phyloP scores from a whole-genome alignment of 2,113 vertebrate genomes.

The Galbula dea region DNA sequence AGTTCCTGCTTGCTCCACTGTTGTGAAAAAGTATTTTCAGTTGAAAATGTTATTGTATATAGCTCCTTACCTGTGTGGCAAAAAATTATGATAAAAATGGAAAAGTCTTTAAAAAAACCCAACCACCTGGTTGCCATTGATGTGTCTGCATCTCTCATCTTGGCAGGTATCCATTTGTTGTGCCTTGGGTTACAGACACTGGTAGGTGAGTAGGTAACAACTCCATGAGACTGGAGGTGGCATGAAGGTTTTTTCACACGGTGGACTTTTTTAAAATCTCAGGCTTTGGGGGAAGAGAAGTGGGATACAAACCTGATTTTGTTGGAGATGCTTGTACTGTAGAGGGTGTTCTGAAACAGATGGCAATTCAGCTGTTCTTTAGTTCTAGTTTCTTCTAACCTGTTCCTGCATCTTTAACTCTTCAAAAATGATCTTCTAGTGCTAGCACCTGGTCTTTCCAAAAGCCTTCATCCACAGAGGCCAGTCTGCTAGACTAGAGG shows the following conservation, averaged over 20 bases:
- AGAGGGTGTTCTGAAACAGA: neutral
- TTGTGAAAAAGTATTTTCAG: slow-evolving; percentile 43
- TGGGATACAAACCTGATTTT: neutral
- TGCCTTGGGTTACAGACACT: neutral
- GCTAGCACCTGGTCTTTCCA: neutral
- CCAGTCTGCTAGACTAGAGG: neutral
- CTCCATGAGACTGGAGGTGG: neutral
- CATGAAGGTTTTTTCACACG: neutral
- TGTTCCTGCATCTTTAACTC: neutral
- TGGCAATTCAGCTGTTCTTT: neutral
- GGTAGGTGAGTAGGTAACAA: neutral
- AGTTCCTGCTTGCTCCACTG: slow-evolving; percentile 28
- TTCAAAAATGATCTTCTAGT: neutral
- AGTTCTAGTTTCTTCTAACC: neutral
- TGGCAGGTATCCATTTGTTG: neutral
- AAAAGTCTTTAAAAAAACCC: neutral
- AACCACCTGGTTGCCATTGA: neutral
- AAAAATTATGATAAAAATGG: slow-evolving; percentile 2
- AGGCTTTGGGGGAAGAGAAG: neutral
- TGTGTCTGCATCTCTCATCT: neutral
- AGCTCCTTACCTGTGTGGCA: slow-evolving; percentile 13
- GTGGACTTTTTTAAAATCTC: neutral
- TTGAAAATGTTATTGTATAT: slow-evolving; percentile 43
- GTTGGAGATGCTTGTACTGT: neutral
- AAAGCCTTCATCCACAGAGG: neutral